Conservation (phyloP, 1,140 invertebrate species). For the Doryteuthis pealeii region DNA sequence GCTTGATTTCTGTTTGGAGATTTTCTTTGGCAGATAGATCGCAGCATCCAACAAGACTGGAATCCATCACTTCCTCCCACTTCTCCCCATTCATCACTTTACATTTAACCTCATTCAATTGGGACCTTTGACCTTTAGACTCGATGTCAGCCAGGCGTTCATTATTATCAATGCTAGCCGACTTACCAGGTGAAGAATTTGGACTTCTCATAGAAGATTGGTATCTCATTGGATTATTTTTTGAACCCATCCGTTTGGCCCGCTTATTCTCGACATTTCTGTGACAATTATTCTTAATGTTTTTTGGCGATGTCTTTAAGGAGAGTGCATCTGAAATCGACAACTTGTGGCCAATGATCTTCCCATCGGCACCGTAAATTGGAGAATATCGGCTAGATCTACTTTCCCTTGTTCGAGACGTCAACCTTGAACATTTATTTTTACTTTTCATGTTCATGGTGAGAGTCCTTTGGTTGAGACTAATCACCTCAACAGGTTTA, state of each 20-base stretch:
- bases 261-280: background rate
- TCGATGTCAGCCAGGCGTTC: background rate
- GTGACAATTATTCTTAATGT: background rate
- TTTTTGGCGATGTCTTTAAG: background rate
- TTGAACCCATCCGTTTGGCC: background rate
- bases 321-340: background rate
- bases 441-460: background rate
- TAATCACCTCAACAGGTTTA: background rate
- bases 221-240: background rate
- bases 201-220: background rate
- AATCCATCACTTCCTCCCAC: background rate
- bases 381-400: background rate
- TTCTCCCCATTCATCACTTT: background rate
- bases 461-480: background rate
- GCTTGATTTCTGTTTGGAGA: too few relatives aligned
- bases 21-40: too few relatives aligned
- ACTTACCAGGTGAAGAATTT: background rate
- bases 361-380: background rate
- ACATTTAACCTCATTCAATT: background rate
- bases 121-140: too few relatives aligned
- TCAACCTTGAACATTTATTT: background rate
- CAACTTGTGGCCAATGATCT: background rate
- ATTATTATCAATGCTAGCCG: background rate
- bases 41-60: background rate
- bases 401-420: background rate